Evolutionary conservation across 2,113 vertebrate species (phyloP).

Genomic region (Tonatia bakeri): DNA sequence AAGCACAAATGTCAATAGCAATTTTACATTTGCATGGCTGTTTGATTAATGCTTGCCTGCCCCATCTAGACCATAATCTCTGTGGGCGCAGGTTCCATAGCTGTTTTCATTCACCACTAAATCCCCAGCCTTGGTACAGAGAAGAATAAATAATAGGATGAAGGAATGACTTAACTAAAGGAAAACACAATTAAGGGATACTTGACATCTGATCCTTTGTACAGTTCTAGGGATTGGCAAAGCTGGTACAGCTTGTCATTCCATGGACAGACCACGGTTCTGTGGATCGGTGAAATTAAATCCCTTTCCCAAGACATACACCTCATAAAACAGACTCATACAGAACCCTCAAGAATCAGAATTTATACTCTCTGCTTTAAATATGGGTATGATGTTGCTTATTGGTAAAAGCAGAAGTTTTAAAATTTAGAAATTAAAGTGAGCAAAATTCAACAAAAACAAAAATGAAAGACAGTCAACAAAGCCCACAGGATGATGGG

Average conservation of each 20-base stretch:
- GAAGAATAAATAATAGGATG: not conserved
- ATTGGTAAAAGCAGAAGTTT: not conserved
- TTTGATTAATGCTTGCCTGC: not conserved
- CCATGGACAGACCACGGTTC: not conserved
- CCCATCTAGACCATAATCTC: not conserved
- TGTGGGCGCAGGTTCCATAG: not conserved
- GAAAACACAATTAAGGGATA: not conserved
- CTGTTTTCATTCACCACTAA: not conserved
- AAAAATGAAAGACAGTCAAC: not conserved
- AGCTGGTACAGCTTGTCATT: not conserved
- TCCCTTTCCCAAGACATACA: not conserved
- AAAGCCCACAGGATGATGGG: rapidly evolving
- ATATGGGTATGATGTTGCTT: not conserved
- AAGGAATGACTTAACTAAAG: not conserved
- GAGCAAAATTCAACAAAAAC: not conserved
- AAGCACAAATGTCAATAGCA: not conserved
- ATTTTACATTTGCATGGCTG: not conserved
- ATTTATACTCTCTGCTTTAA: not conserved
- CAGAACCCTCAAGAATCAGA: not conserved
- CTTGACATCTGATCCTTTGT: not conserved
- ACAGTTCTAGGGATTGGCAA: not conserved
- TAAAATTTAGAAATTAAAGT: not conserved
- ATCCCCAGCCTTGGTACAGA: not conserved
- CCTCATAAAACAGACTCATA: not conserved
- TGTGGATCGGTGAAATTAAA: not conserved